These are phyloP conservation scores for Alloscopus bannaensis DNA, from an alignment of 2,888 invertebrate species.

Conservation along the genomic window DNA sequence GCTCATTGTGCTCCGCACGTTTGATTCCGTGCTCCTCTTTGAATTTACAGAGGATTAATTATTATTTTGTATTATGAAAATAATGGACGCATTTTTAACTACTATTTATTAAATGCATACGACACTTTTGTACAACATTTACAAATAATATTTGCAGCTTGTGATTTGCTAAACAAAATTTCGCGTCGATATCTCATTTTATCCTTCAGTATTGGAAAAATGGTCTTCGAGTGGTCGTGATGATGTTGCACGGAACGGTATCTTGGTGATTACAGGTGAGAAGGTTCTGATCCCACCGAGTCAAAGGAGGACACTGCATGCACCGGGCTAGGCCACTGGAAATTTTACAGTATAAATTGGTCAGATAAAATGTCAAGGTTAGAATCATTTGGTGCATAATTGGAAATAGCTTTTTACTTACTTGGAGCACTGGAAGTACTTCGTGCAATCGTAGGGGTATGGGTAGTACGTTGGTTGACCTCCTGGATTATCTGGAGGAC, in stretches of 20 bases:
- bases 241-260: background rate
- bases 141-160: no score
- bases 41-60: no score
- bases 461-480: constrained; percentile 14
- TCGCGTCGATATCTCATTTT: no score
- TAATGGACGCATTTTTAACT: no score
- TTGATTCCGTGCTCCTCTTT: no score
- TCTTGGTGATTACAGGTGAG: background rate
- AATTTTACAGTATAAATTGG: background rate
- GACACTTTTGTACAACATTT: no score
- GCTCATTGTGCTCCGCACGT: no score
- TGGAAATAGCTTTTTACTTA: background rate
- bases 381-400: background rate
- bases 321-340: constrained; percentile 1
- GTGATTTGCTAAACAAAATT: no score
- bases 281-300: constrained; percentile 25
- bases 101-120: no score
- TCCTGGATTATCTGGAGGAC: background rate
- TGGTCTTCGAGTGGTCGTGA: background rate
- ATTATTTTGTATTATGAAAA: no score
- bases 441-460: constrained; percentile 27
- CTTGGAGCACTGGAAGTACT: background rate
- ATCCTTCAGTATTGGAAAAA: no score
- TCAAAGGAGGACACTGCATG: constrained; percentile 15
- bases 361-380: background rate